Base-by-base conservation (phyloP, 1,140 invertebrate genomes). In the Anthonomus grandis region DNA sequence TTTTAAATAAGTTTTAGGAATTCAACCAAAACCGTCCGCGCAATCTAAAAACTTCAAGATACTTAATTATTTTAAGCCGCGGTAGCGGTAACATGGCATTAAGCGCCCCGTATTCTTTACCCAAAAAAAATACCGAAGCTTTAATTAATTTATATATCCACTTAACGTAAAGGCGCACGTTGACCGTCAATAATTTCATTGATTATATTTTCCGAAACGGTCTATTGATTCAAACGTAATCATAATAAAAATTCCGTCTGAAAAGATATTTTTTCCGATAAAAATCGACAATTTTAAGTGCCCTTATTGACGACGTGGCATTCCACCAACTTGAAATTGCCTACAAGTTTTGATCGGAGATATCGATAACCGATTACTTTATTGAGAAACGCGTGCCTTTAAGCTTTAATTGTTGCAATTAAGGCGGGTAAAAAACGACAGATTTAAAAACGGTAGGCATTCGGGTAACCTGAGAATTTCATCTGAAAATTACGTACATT, bases 371-470 rank as follows among this genome's bases (percentile, higher is more conserved):
- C 46, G 46, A 48, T 48, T 34, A 34, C 46, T 48, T 48, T 48
- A 48, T 48, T 36, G 25, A 31, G 12, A 48, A 48, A 48, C 46
- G 19, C 46, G 46, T 50, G 48, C 48, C 48, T 36, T 50, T 50
- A 19, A 22, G 48, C 34, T 39, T 50, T 50, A 50, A 50, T 50
- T 23, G 48, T 10, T 50, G 37, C 48, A 50, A 50, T 50, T 50
- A 50, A 50, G 37, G 12, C 27, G 18, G 38, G 19, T 39, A 25
- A 50, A 50, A 50, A 38, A 19, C 31, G 13, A 23, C 18, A 22
- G 37, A 37, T 27, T 12, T 19, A 17, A 50, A 38, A 37, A 37
- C 13, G 48, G n/a, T 38, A 50, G 48, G 48, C 22, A 50, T 50
- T 50, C 22, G 12, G 17, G 48, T 38, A 21, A 31, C 34, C 38